Base-by-base conservation (phyloP, 37 sponge, comb jelly and placozoan genomes). In the Amphimedon queenslandica region DNA sequence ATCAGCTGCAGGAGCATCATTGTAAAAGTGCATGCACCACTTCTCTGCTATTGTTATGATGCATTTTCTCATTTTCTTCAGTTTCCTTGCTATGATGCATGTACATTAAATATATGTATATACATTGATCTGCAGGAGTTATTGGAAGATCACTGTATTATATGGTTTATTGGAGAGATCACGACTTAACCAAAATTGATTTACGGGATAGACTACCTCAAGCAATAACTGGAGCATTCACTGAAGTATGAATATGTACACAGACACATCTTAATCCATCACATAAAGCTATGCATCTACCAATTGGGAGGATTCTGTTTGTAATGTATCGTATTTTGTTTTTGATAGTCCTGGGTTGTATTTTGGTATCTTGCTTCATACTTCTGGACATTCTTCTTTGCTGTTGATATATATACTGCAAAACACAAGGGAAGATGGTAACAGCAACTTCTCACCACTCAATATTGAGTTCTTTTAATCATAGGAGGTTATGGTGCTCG, bases 361-460 rank as follows among this genome's bases (percentile, higher is more conserved):
- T 83, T 83, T 57, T 83, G 84, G 84, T 83, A 83, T 61, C 47
- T 76, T 1, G 76, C 77, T 1, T 67, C 84, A 6, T 83, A 76
- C 32, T 83, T 83, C 57, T 83, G 77, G 77, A 83, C 84, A 0
- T 76, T 83, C 71, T 83, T 83, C 66, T 83, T 76, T 76, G 84
- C 77, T 40, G 84, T 76, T 32, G 84, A 83, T 63, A 64, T 83
- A 20, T 83, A 83, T 56, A 83, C 73, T 69, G 69, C 84, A 34
- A 83, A 76, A 64, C 55, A 76, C 55, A 51, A 70, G 1, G 84
- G 84, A 39, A 69, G 25, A 40, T 83, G 84, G 84, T 72, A 53
- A 42, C 57, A 21, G 21, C 41, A 47, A 69, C 31, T 3, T 32
- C 18, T 21, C 4, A 72, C 4, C 27, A 2, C 42, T 20, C 2